Base-by-base conservation (phyloP, 1,140 invertebrate genomes). In the Trichogramma pretiosum region DNA sequence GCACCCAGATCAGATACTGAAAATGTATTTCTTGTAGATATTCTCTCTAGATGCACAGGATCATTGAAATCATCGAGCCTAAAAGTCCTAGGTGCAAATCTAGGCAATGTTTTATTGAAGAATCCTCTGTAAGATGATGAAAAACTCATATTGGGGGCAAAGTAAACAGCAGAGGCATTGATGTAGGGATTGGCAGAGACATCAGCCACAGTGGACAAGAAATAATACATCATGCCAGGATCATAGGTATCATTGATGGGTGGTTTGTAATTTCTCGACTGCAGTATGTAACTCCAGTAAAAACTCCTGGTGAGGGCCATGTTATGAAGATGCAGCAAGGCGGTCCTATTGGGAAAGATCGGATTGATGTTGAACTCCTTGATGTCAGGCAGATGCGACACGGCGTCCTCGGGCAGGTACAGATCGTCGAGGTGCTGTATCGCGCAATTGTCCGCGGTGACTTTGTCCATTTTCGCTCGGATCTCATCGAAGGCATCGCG, bases 151-250 rank as follows among this genome's bases (percentile, higher is more conserved):
- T 98, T 93, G 2, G 92, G 90, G 16, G 93, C 83, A 63, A 96
- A 98, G 67, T 96, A 96, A 47, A 98, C 82, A 0, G 90, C 85
- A 63, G 88, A 93, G 38, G 89, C 87, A 72, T 98, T 98, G 45
- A 98, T 85, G 53, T 85, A 83, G 0, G 84, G 83, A 74, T 94
- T 96, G 0, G 92, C 80, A 1, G 93, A 88, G 1, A 98, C 90
- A 70, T 98, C 94, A 1, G 95, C 92, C 0, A 95, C 87, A 0
- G 90, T 85, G 1, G 93, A 95, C 16, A 98, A 72, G 61, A 96
- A 95, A 61, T 96, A 95, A 64, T 98, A 98, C 89, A 97, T 93
- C 82, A 98, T 90, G 44, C 94, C 93, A 1, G 94, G 93, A 74
- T 97, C 93, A 53, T 93, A 89, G 0, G 88, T 89, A 59, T 93